Evolutionary conservation across 2,113 vertebrate species (phyloP), one percentile per base, ranked within the genome.

Genomic region (Rattus rattus): DNA sequence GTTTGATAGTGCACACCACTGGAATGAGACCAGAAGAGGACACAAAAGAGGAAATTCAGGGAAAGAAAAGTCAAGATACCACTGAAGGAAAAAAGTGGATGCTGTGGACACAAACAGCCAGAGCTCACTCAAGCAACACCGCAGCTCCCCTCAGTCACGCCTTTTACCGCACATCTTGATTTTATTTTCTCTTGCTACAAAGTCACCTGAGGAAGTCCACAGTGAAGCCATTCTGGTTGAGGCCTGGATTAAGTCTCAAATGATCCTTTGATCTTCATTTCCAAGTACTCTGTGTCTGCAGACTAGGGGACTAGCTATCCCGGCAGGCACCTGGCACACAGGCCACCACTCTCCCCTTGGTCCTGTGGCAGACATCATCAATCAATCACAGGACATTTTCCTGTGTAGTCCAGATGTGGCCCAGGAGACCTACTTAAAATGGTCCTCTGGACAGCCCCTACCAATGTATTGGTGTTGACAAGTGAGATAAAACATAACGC

Each of bases 391-490:
- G 93, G 89, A 85, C 95, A 93, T 95, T 96, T 95, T 86, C 96
- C 96, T 89, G 91, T 95, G 93, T 80, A 79, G 91, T 91, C 96
- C 97, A 98, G 96, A 98, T 98, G 97, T 96, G 97, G 95, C 96
- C 96, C 92, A 79, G 70, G 93, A 97, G 96, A 98, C 97, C 96
- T 97, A 94, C 92, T 97, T 95, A 86, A 98, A 98, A 95, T 91
- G 95, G 52, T 77, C 75, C 79, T 93, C 91, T 39, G 91, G 93
- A 96, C 77, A 94, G 93, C 91, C 86, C 84, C 69, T 65, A 94
- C 52, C 70, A 72, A 72, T 49, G 91, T 76, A 95, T 91, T 91
- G 91, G 96, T 95, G 96, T 94, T 97, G 97, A 98, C 96, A 97
- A 96, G 97, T 89, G 94, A 97, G 95, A 97, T 97, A 92, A 97